Evolutionary conservation across 1,140 invertebrate genomes (phyloP), one percentile per base, ranked within the genome.

Genomic region (Oppia nitens): DNA sequence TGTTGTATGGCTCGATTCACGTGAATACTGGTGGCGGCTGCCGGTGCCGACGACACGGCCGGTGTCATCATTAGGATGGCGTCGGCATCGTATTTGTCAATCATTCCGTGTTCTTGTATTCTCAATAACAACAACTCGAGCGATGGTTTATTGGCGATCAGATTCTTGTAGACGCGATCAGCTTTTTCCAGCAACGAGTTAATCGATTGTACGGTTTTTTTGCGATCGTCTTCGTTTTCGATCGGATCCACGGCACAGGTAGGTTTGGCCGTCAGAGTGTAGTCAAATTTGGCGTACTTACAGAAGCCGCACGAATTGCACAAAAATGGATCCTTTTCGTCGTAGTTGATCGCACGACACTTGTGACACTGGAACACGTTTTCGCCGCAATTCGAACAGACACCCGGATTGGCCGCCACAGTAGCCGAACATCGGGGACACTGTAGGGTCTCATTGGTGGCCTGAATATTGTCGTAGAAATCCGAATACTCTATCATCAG

Each of bases 231-330:
- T 67, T 97, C 92, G 68, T 83, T 94, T 68, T 97, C 92, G 47
- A 97, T 95, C 0, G 89, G 88, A 76, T 97, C 92, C 0, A 96
- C 91, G 23, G 90, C 90, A 73, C 89, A 94, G 67, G 89, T 93
- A 0, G 88, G 83, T 47, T 87, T 80, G 1, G 85, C 90, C 2
- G 84, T 85, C 51, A 97, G 75, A 11, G 85, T 90, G 57, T 78
- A 93, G 73, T 98, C 94, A 71, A 98, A 96, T 72, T 97, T 96
- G n/a, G 93, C 94, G 73, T 98, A 98, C 74, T 98, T 98, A 75
- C 93, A 98, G 73, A 96, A 98, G 1, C 94, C 94, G 74, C 94
- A 98, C 9, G 91, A 85, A 73, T 97, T 94, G 70, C 94, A 98
- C 14, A 98, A 72, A 78, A 98, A 98, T 1, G 94, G 94, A 77